A percentile compares a stretch with the other conserved stretches of the same genome.
Evolutionary conservation across 2,888 invertebrate genomes (phyloP).

Genomic region (Trichacis sp.): DNA sequence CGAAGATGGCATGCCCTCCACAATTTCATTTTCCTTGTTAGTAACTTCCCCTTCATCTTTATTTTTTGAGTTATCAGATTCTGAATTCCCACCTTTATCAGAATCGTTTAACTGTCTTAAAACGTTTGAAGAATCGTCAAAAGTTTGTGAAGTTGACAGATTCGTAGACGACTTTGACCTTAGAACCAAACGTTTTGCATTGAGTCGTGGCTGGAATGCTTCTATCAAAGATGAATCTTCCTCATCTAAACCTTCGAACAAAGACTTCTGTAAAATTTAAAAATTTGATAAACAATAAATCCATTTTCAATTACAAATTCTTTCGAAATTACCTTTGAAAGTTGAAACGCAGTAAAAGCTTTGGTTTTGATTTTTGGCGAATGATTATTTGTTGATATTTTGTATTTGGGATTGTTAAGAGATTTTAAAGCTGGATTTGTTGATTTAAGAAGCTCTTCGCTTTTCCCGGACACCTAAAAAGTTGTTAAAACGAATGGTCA

Average conservation of each 20-base stretch:
- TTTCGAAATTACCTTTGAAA: constrained; percentile 62
- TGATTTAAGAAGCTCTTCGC: constrained; percentile 78
- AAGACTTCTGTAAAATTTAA: constrained; percentile 72
- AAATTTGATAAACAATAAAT: not conserved
- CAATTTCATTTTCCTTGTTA: constrained; percentile 57
- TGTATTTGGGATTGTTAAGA: constrained; percentile 73
- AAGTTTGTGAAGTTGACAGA: constrained; percentile 6
- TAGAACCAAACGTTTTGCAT: constrained; percentile 81
- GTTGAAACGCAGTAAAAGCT: constrained; percentile 59
- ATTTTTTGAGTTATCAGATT: constrained; percentile 15
- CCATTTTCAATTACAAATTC: not conserved
- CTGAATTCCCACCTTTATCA: constrained; percentile 19
- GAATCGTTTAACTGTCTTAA: constrained; percentile 19
- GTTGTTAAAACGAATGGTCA: constrained; percentile 13
- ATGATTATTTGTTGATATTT: constrained; percentile 72
- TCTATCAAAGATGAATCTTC: constrained; percentile 77
- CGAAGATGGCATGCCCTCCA: constrained; percentile 41
- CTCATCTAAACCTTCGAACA: constrained; percentile 91
- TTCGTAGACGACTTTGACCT: constrained; percentile 70
- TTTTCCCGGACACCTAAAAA: constrained; percentile 71
- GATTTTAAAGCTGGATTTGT: constrained; percentile 80
- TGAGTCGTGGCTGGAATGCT: constrained; percentile 72
- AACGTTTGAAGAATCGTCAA: constrained; percentile 21
- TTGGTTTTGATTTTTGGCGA: constrained; percentile 74
- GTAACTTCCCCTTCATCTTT: constrained; percentile 34